A percentile compares a stretch with the other conserved stretches of the same genome.
phyloP scores from a whole-genome alignment of 2,888 invertebrate genomes.

The Meiosimyza decipiens region DNA sequence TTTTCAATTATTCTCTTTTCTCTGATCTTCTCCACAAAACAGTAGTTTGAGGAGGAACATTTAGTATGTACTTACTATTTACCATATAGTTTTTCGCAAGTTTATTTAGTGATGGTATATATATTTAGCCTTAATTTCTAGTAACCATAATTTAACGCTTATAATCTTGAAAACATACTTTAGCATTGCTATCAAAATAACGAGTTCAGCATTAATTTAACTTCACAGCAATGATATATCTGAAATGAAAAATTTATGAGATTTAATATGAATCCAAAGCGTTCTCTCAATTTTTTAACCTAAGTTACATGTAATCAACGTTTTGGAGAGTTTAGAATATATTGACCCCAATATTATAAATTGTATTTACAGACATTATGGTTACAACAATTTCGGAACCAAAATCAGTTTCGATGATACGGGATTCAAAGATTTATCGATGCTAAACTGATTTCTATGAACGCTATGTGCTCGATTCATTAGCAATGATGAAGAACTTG shows the following conservation, averaged over 20 bases:
- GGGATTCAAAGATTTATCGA: too few relatives aligned
- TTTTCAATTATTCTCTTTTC: conserved; percentile 40
- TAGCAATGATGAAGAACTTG: too few relatives aligned
- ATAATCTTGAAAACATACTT: conserved; percentile 45
- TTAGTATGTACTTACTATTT: conserved; percentile 43
- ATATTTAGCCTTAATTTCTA: conserved; percentile 54
- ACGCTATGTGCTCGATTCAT: too few relatives aligned
- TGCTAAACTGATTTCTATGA: too few relatives aligned
- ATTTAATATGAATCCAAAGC: too few relatives aligned
- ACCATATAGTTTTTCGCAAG: conserved; percentile 47
- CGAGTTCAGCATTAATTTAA: conserved; percentile 42
- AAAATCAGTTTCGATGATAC: too few relatives aligned
- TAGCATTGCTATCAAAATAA: conserved; percentile 29
- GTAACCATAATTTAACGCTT: conserved; percentile 55
- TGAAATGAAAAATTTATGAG: conserved; percentile 34
- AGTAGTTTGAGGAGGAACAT: conserved; percentile 44
- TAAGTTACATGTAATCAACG: too few relatives aligned
- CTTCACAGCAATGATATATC: conserved; percentile 67
- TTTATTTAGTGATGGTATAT: conserved; percentile 42
- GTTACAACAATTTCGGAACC: too few relatives aligned
- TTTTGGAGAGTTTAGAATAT: too few relatives aligned
- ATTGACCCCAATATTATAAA: too few relatives aligned
- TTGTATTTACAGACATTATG: too few relatives aligned
- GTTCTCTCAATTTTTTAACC: too few relatives aligned
- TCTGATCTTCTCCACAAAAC: conserved; percentile 45